Percentiles rank a stretch among this genome's conserved stretches.
These are phyloP conservation scores for Schlechtendalia chinensis DNA, from an alignment of 1,140 invertebrate species.

Conservation along the genomic window DNA sequence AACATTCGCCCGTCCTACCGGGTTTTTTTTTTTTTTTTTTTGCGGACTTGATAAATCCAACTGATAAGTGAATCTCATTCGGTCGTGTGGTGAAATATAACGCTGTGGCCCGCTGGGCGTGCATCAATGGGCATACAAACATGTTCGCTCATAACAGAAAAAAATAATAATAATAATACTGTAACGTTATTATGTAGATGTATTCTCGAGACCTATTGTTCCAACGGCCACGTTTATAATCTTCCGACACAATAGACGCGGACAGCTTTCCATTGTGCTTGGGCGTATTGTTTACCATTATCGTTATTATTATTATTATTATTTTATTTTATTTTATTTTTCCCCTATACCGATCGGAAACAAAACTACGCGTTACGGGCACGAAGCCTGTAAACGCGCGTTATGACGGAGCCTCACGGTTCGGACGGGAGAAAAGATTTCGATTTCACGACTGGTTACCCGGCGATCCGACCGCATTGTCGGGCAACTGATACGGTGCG, in stretches of 20 bases:
- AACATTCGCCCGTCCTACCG: too few species aligned
- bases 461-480: background rate
- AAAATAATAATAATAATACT: slow-evolving; percentile 17
- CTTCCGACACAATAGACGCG: slow-evolving; percentile 25
- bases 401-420: background rate
- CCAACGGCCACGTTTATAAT: slow-evolving; percentile 15
- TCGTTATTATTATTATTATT: background rate
- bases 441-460: background rate
- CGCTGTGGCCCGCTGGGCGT: slow-evolving; percentile 8
- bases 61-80: slow-evolving; percentile 9
- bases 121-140: background rate
- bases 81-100: background rate
- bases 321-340: background rate
- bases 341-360: background rate
- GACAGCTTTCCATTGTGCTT: slow-evolving; percentile 11
- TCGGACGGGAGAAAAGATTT: background rate
- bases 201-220: slow-evolving; percentile 24
- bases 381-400: background rate
- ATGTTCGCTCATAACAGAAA: slow-evolving; percentile 34
- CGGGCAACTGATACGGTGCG: too few species aligned
- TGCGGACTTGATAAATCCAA: background rate
- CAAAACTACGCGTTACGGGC: background rate
- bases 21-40: background rate
- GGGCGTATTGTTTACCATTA: slow-evolving; percentile 33
- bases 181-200: slow-evolving; percentile 29